Base-by-base conservation (phyloP, 1,140 invertebrate genomes). In the Drosophila athabasca region DNA sequence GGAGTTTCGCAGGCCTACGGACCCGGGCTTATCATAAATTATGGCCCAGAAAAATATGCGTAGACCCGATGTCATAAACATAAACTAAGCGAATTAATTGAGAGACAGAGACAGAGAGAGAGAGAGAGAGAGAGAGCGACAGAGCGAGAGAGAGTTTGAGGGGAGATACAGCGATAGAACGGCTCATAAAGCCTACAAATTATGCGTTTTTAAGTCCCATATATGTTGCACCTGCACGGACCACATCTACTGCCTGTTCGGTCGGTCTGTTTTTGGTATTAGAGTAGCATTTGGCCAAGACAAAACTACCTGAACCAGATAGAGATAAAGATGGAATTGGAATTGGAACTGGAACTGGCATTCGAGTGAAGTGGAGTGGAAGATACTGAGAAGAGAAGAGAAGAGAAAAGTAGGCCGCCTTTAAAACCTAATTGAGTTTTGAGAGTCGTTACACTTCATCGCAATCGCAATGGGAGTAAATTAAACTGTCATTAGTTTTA, bases 31-130 rank as follows among this genome's bases (percentile, higher is more conserved):
- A 87, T 85, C 82, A 62, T 58, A 85, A 85, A 73, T 78, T 87
- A 85, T 85, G 77, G 70, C 64, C 51, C 73, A 74, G 68, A 80
- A 80, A 76, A 80, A 76, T 82, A 81, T 81, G 78, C 78, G 62
- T 81, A 66, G 62, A 73, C 54, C 54, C 44, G 65, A 52, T 66
- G 79, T 60, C 74, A 84, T 84, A 77, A 87, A 87, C 82, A 87
- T 87, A 87, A 87, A 87, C 83, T 87, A 87, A 76, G 79, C 75
- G 83, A 87, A 88, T 88, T 87, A 87, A 87, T 88, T 87, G 83
- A 85, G 82, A 64, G 64, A 57, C 67, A 52, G 73, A 68, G 57
- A 45, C 26, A 22, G 15, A 31, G 31, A n/a, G n/a, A 41, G 5
- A 11, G 41, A 15, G 39, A 22, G 17, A 15, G 8, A 22, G 35